Evolutionary conservation across 2,113 vertebrate genomes (phyloP).

Genomic region (Melanocharis versteri): DNA sequence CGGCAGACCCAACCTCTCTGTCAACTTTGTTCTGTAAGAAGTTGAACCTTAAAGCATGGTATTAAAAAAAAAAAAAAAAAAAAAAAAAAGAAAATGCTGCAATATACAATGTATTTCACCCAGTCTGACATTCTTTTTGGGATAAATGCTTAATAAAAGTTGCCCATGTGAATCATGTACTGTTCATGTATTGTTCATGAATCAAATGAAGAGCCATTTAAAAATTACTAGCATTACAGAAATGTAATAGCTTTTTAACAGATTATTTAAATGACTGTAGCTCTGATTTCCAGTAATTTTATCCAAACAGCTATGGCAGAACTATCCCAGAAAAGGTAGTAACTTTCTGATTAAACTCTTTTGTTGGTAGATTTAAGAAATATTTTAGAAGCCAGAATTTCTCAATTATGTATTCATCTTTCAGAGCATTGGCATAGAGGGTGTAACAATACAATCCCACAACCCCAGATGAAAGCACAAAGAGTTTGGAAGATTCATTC

Average conservation of each 20-base stretch:
- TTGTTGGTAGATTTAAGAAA: slow-evolving; percentile 59
- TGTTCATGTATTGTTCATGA: slow-evolving; percentile 62
- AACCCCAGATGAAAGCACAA: slow-evolving; percentile 13
- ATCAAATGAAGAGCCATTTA: slow-evolving; percentile 47
- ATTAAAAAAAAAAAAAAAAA: slow-evolving; percentile 58
- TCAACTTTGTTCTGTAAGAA: slow-evolving; percentile 11
- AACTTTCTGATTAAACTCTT: slow-evolving; percentile 55
- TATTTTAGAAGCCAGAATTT: slow-evolving; percentile 45
- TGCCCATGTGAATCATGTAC: slow-evolving; percentile 36
- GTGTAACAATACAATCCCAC: not conserved
- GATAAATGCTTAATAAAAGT: slow-evolving; percentile 58
- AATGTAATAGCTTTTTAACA: slow-evolving; percentile 60
- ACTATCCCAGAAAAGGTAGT: slow-evolving; percentile 28
- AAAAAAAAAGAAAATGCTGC: slow-evolving; percentile 54
- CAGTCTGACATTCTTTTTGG: slow-evolving; percentile 11
- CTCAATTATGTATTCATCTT: slow-evolving; percentile 41
- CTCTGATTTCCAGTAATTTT: slow-evolving; percentile 53
- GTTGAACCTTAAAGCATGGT: not conserved
- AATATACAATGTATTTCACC: slow-evolving; percentile 15
- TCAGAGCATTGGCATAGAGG: not conserved
- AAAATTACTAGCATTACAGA: slow-evolving; percentile 45
- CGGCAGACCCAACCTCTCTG: not conserved
- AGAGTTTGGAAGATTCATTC: not conserved
- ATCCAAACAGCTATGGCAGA: slow-evolving; percentile 40
- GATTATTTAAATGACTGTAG: slow-evolving; percentile 62